Evolutionary conservation across 1,140 invertebrate species (phyloP), one percentile per base, ranked within the genome.

Genomic region (Bombus fervidus): DNA sequence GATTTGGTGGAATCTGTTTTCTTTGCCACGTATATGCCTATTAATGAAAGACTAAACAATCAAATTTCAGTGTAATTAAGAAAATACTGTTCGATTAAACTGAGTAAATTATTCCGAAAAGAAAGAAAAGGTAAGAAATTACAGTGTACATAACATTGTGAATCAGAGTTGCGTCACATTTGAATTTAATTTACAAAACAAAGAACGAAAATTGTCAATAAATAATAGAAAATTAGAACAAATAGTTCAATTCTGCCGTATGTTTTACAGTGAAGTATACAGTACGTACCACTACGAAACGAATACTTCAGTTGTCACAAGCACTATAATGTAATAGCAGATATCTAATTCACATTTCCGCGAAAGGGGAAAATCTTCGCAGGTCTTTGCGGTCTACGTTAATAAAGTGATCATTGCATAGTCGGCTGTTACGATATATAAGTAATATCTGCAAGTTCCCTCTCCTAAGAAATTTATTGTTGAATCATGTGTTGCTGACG

Each of bases 111-210:
- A 53, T 53, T 53, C 0, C 8, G 47, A 2, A 53, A 8, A 22
- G 47, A 22, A 22, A 3, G 5, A 22, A 53, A 18, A 22, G 0
- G 0, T 53, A 53, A 22, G 0, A 53, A 53, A 53, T 53, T 53
- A 0, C 6, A 8, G 0, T 53, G 8, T 6, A 53, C 18, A 22
- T 53, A 22, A 53, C 0, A 22, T 22, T 0, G 1, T 0, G 47
- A 22, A 2, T 22, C 18, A 2, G 5, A 22, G 47, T 22, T 22
- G 0, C 5, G 5, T 22, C 1, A 22, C 47, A 22, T 53, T 22
- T 22, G 18, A 53, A 53, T 22, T 22, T 53, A 22, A 22, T 53
- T 22, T 53, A 2, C 5, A 18, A 53, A 53, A 53, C 0, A 8
- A 22, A 6, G 0, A 22, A 53, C 47, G 18, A 53, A 0, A 18